These are phyloP conservation scores for Callionymus lyra DNA, from an alignment of 2,113 vertebrate genomes.

Conservation along the genomic window DNA sequence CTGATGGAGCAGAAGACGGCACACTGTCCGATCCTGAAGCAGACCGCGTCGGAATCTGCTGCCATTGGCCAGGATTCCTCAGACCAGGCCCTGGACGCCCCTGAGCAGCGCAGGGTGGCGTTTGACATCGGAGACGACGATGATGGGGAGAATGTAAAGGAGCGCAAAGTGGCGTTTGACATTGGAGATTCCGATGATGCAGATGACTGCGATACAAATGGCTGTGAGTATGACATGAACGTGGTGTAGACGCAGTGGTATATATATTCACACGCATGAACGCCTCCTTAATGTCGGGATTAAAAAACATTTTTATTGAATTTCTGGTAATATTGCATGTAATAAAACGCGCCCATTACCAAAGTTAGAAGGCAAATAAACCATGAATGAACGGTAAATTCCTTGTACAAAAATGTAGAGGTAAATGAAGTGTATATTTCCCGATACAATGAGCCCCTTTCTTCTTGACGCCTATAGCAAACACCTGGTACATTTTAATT, in stretches of 20 bases:
- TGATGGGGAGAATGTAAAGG: slow-evolving; percentile 69
- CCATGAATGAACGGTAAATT: too few species aligned
- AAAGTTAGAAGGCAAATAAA: too few species aligned
- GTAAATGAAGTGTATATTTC: too few species aligned
- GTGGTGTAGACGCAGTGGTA: neutral
- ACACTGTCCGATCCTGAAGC: slow-evolving; percentile 70
- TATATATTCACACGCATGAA: too few species aligned
- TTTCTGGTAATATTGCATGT: too few species aligned
- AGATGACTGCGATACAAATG: slow-evolving; percentile 32
- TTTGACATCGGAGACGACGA: slow-evolving; percentile 85
- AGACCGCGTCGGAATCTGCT: slow-evolving; percentile 37
- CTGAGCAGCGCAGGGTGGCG: slow-evolving; percentile 78
- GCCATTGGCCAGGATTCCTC: slow-evolving; percentile 10
- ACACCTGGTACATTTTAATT: too few species aligned
- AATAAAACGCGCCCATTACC: too few species aligned
- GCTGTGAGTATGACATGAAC: slow-evolving; percentile 22
- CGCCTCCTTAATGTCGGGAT: neutral
- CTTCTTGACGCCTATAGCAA: too few species aligned
- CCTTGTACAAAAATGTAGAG: too few species aligned
- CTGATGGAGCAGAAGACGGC: slow-evolving; percentile 83
- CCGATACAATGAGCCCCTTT: too few species aligned
- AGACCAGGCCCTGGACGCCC: slow-evolving; percentile 23
- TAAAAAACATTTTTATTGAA: too few species aligned
- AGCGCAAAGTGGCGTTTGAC: slow-evolving; percentile 56
- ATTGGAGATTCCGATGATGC: slow-evolving; percentile 51